Evolutionary conservation across 2,888 invertebrate genomes (phyloP).

Genomic region (Tinea semifulvella): DNA sequence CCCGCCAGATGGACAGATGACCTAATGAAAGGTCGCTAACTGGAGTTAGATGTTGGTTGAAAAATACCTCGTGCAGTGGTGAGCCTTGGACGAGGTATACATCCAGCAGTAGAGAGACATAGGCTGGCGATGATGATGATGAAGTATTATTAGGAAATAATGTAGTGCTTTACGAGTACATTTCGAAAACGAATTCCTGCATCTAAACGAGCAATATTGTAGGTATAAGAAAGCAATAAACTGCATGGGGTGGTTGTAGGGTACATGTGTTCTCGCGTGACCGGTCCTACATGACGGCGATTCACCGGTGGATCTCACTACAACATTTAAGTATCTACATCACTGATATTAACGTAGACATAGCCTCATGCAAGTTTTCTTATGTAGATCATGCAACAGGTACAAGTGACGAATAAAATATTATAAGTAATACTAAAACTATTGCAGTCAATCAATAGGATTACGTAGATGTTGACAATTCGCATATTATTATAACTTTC

Average conservation of each 20-base stretch:
- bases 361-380: not conserved
- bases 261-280: conserved; percentile 14
- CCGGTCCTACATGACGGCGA: conserved; percentile 11
- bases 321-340: not conserved
- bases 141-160: no score
- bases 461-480: conserved; percentile 1
- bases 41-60: no score
- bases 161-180: no score
- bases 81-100: no score
- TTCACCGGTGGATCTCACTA: conserved; percentile 5
- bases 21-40: no score
- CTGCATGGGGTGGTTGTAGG: conserved; percentile 11
- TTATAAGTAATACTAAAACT: no score
- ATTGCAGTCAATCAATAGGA: not conserved
- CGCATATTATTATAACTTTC: conserved; percentile 7
- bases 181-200: conserved; percentile 5
- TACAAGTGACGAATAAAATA: conserved; percentile 3
- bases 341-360: not conserved
- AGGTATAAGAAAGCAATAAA: conserved; percentile 4
- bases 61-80: no score
- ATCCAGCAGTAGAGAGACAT: no score
- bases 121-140: no score
- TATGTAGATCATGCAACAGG: conserved; percentile 5
- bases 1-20: no score
- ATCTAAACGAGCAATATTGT: conserved; percentile 6